Evolutionary conservation across 2,797 vertebrate genomes (phyloP).

Genomic region (Lithobates pipiens): DNA sequence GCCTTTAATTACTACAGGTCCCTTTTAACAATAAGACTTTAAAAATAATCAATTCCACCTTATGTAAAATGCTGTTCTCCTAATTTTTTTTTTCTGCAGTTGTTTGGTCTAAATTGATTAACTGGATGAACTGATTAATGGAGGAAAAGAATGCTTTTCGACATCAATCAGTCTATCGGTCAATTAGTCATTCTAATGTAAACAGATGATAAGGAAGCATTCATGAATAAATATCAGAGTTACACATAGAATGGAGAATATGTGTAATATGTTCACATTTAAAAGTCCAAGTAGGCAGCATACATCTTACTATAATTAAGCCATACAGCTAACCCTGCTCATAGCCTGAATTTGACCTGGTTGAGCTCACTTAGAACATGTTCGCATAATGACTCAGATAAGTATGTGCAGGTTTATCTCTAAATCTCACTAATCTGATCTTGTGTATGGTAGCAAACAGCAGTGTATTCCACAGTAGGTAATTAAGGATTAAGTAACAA

Average conservation of each 20-base stretch:
- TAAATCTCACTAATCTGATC: slow-evolving; percentile 77
- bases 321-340: not conserved
- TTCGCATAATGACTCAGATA: slow-evolving; percentile 41
- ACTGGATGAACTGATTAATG: not conserved
- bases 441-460: slow-evolving; percentile 79
- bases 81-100: not conserved
- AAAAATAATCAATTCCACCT: not conserved
- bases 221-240: not conserved
- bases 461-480: slow-evolving; percentile 76
- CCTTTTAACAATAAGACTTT: not conserved
- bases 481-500: slow-evolving; percentile 77
- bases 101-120: not conserved
- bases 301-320: not conserved
- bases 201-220: not conserved
- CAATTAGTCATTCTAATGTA: not conserved
- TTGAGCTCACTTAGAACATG: slow-evolving; percentile 42
- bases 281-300: not conserved
- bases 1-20: not conserved
- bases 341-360: slow-evolving; percentile 48
- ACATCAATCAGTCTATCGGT: not conserved
- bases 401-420: slow-evolving; percentile 70
- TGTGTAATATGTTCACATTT: not conserved
- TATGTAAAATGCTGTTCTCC: not conserved
- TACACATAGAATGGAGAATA: not conserved
- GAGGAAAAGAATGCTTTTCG: not conserved